phyloP scores from a whole-genome alignment of 2,113 vertebrate genomes.

The Pelecanoides urinatrix region DNA sequence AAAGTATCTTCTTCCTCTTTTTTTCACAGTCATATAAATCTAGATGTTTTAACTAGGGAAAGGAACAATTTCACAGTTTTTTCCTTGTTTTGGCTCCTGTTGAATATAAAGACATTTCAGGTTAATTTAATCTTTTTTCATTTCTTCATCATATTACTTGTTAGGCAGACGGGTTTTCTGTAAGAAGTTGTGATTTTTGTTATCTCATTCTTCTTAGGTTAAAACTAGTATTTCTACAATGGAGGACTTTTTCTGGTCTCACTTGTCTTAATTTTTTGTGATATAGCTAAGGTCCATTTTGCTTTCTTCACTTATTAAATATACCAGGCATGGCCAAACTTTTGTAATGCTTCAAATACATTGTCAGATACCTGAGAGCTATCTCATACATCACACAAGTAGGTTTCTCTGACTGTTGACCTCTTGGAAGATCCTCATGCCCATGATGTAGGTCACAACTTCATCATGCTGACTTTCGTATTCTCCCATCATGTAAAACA shows the following conservation, averaged over 20 bases:
- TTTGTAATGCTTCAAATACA: neutral
- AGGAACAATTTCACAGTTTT: neutral
- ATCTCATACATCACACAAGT: neutral
- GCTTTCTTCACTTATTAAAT: neutral
- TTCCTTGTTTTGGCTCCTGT: neutral
- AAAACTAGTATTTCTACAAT: neutral
- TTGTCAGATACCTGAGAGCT: neutral
- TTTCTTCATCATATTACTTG: neutral
- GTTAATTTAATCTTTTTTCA: neutral
- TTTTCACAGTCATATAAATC: neutral
- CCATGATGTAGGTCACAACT: neutral
- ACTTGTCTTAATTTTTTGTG: neutral
- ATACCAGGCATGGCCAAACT: neutral
- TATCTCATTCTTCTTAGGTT: neutral
- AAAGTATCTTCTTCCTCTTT: neutral
- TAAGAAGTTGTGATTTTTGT: neutral
- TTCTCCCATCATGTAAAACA: neutral
- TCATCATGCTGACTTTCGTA: neutral
- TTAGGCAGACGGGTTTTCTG: neutral
- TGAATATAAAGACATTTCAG: neutral
- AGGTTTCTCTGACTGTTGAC: neutral
- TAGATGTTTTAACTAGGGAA: neutral
- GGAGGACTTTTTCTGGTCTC: neutral
- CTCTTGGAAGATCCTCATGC: neutral
- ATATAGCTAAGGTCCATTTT: neutral